These are phyloP conservation scores for Maccullochella peelii DNA, from an alignment of 2,113 vertebrate genomes.

Conservation along the genomic window DNA sequence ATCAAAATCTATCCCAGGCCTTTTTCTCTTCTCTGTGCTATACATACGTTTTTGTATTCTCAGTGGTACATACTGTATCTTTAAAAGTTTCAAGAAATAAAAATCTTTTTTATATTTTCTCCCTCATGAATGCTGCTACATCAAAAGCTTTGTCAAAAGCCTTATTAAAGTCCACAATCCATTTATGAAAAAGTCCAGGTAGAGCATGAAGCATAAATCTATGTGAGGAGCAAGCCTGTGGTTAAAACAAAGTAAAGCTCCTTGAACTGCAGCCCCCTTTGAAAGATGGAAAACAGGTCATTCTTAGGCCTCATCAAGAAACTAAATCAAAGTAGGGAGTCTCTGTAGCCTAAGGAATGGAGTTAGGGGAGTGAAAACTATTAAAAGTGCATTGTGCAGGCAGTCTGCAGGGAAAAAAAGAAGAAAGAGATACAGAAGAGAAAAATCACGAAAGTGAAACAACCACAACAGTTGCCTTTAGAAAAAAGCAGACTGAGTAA, in stretches of 20 bases:
- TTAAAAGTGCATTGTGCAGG: slow-evolving; percentile 63
- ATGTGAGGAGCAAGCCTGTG: not conserved
- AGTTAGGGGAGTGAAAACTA: slow-evolving; percentile 60
- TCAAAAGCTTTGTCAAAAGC: slow-evolving; percentile 53
- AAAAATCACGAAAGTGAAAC: slow-evolving; percentile 61
- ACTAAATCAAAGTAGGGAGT: slow-evolving; percentile 69
- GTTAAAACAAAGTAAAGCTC: slow-evolving; percentile 40
- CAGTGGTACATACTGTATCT: not conserved
- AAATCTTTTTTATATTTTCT: slow-evolving; percentile 18
- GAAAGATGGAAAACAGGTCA: slow-evolving; percentile 65
- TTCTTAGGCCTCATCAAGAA: slow-evolving; percentile 49
- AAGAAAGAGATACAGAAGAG: slow-evolving; percentile 54
- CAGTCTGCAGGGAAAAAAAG: slow-evolving; percentile 27
- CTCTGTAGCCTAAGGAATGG: slow-evolving; percentile 36
- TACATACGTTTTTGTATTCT: slow-evolving; percentile 1
- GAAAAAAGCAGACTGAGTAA: slow-evolving; percentile 4
- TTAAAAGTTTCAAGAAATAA: slow-evolving; percentile 3
- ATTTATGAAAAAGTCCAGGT: slow-evolving; percentile 56
- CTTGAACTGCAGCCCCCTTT: slow-evolving; percentile 29
- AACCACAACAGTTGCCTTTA: slow-evolving; percentile 62
- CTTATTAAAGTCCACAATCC: slow-evolving; percentile 13
- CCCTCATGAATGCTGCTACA: slow-evolving; percentile 25
- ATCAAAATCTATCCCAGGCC: not conserved
- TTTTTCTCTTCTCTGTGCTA: not conserved
- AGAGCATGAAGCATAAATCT: slow-evolving; percentile 46